phyloP scores from a whole-genome alignment of 1,140 invertebrate species.

The Drosophila sulfurigaster region DNA sequence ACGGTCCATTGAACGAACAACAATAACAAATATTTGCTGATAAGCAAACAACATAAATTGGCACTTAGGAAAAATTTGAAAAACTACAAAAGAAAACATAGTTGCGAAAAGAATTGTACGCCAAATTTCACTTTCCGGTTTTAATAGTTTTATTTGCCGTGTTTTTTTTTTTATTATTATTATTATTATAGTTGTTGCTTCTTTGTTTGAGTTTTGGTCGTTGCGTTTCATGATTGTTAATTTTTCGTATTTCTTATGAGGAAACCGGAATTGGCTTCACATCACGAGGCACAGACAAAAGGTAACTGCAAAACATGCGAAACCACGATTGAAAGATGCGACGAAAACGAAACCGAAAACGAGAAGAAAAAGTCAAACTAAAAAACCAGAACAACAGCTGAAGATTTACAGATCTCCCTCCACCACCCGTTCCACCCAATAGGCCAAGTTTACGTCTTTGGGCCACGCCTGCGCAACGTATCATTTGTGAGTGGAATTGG shows the following conservation, averaged over 20 bases:
- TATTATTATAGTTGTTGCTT: background rate
- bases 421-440: background rate
- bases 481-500: constrained; percentile 18
- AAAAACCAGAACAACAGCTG: constrained; percentile 55
- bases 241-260: constrained; percentile 29
- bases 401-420: constrained; percentile 3
- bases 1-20: background rate
- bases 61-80: constrained; percentile 42
- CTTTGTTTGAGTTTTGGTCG: constrained; percentile 12
- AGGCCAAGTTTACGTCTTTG: constrained; percentile 6
- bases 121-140: constrained; percentile 60
- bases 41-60: constrained; percentile 58
- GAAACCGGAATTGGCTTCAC: constrained; percentile 69
- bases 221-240: constrained; percentile 41
- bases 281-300: constrained; percentile 58
- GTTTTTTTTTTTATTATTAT: constrained; percentile 19
- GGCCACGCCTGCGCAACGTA: constrained; percentile 59
- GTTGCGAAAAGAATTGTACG: constrained; percentile 15
- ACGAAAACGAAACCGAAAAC: constrained; percentile 50
- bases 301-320: constrained; percentile 53
- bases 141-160: constrained; percentile 9
- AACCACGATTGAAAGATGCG: constrained; percentile 40
- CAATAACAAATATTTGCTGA: constrained; percentile 22
- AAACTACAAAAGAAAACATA: constrained; percentile 11
- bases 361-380: constrained; percentile 60